These are phyloP conservation scores for Diplogasteroides magnus DNA, from an alignment of 1,140 invertebrate species.

Conservation along the genomic window DNA sequence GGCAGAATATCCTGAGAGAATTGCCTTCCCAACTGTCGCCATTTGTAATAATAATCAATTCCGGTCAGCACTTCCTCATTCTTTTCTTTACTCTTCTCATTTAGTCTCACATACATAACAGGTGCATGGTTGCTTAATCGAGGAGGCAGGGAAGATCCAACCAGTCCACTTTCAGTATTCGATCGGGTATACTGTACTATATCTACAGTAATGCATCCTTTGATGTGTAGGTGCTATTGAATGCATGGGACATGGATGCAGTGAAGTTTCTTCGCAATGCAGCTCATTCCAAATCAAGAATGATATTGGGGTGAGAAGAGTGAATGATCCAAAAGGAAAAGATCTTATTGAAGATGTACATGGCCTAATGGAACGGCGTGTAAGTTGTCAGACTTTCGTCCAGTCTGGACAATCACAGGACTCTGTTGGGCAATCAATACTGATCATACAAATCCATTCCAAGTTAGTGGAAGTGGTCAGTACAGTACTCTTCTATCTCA, in stretches of 20 bases:
- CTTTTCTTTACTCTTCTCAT: constrained; percentile 9
- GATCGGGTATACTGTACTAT: constrained; percentile 25
- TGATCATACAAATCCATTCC: constrained; percentile 41
- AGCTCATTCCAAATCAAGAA: constrained; percentile 46
- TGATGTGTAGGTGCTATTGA: constrained; percentile 39
- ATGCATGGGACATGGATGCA: constrained; percentile 52
- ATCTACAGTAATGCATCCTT: background rate
- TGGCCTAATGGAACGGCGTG: constrained; percentile 53
- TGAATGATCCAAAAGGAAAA: background rate
- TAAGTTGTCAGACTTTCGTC: constrained; percentile 38
- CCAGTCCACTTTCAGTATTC: constrained; percentile 40
- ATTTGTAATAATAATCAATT: constrained; percentile 56
- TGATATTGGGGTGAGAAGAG: constrained; percentile 29
- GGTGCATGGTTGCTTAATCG: constrained; percentile 42
- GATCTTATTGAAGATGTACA: constrained; percentile 38
- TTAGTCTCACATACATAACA: constrained; percentile 46
- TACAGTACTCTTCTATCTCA: constrained; percentile 6
- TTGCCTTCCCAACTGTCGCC: constrained; percentile 51
- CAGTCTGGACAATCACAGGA: constrained; percentile 53
- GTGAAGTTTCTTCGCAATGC: constrained; percentile 47
- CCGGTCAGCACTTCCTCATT: constrained; percentile 18
- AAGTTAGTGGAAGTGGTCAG: constrained; percentile 41
- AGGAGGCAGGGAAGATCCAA: constrained; percentile 19
- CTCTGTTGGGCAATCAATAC: constrained; percentile 55
- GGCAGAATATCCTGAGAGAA: constrained; percentile 46